A percentile compares a stretch with the other conserved stretches of the same genome.
Evolutionary conservation across 2,113 vertebrate species (phyloP).

Genomic region (Thalassarche chlororhynchos): DNA sequence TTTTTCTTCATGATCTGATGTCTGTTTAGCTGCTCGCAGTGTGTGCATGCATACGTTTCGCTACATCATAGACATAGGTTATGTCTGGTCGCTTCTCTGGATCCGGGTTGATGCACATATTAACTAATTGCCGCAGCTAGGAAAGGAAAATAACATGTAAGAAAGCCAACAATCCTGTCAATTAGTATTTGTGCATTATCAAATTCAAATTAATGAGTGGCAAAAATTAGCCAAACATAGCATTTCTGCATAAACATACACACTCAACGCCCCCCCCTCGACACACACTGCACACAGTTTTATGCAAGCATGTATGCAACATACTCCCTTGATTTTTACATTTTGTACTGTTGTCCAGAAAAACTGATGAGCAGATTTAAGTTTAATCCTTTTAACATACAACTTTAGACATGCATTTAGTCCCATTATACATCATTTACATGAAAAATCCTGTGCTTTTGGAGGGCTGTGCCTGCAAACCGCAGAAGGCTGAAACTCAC

Average conservation of each 20-base stretch:
- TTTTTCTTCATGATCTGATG: not conserved
- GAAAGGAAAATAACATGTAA: not conserved
- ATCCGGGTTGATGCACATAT: constrained; percentile 98
- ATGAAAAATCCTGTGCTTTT: not conserved
- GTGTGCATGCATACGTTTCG: constrained; percentile 90
- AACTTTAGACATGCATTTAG: not conserved
- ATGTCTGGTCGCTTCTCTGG: constrained; percentile 97
- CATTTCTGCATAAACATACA: not conserved
- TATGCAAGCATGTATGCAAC: accelerated
- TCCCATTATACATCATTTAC: not conserved
- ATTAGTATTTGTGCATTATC: not conserved
- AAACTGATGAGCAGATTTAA: not conserved
- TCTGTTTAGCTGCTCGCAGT: constrained; percentile 83
- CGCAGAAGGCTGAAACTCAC: not conserved
- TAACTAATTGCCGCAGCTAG: constrained; percentile 95
- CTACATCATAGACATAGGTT: constrained; percentile 92
- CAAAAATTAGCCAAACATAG: not conserved
- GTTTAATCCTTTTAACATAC: not conserved
- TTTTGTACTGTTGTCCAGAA: not conserved
- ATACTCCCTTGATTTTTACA: accelerated
- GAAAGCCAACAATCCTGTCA: not conserved
- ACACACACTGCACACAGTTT: not conserved
- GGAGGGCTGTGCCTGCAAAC: not conserved
- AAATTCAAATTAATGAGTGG: not conserved
- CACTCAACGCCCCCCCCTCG: not conserved